Evolutionary conservation across 2,888 invertebrate genomes (phyloP), one percentile per base, ranked within the genome.

Genomic region (Eucera pruinosa): DNA sequence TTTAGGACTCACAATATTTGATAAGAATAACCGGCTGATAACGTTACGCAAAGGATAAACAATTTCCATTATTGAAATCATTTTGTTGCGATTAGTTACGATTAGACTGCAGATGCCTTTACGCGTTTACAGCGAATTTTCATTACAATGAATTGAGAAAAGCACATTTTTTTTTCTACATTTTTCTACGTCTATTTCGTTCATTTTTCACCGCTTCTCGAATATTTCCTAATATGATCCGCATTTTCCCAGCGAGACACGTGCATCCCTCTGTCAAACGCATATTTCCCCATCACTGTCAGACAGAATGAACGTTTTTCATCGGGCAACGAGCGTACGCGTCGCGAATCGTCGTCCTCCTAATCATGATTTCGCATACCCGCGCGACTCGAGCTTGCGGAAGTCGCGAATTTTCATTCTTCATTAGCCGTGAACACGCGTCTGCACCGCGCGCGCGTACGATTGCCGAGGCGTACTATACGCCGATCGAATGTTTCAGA

Each of bases 341-440:
- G 73, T 50, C 72, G 43, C 41, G 70, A 70, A 62, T 50, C 23
- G 70, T 54, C 61, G 67, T 72, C 62, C 80, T 57, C 54, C 71
- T 79, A 81, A 84, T 70, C 71, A 76, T 70, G 75, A 84, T 79
- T 76, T 84, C 82, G 78, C 84, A 81, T 80, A 66, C 55, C 71
- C 65, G 64, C 62, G 27, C 60, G 33, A 27, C 68, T 67, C 39
- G 61, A 72, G 67, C 82, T 68, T 69, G 75, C 84, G 84, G 79
- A 84, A 81, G 84, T 82, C 84, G 78, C 82, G 75, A 84, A 84
- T 83, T 81, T 79, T 84, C 82, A 81, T 83, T 84, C 74, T 69
- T 78, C 75, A 60, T 78, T 72, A 78, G 27, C 43, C 62, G 48
- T 36, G 67, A 72, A 72, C 64, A 60, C 66, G 48, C 52, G n/a